Base-by-base conservation (phyloP, 2,797 vertebrate species). In the Stomatorhinus walkeri region DNA sequence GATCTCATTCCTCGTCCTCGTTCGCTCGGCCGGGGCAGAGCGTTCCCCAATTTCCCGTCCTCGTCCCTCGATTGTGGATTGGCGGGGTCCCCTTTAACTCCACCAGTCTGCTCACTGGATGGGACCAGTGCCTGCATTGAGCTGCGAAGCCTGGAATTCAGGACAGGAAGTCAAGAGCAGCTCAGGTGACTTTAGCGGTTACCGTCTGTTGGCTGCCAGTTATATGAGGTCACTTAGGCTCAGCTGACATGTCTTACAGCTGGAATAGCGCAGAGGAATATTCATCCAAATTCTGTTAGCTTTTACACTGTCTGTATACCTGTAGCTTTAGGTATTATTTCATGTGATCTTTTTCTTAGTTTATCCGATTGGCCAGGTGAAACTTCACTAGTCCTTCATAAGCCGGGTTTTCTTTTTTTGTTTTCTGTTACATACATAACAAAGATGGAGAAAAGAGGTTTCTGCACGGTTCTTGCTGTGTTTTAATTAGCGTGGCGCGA, bases 401-500 rank as follows among this genome's bases (percentile, higher is more conserved):
- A 28, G 5, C 46, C 32, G 24, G 12, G 10, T 36, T 85, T 16
- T 54, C 28, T 19, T 54, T 24, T 85, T 54, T 51, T 54, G 84
- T 54, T 16, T 28, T 85, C 49, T 6, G 49, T n/a, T n/a, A n/a
- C n/a, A n/a, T n/a, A n/a, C n/a, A n/a, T n/a, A n/a, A n/a, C n/a
- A n/a, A n/a, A n/a, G n/a, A n/a, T n/a, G n/a, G n/a, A n/a, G n/a
- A n/a, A n/a, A n/a, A n/a, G n/a, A n/a, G n/a, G n/a, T n/a, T n/a
- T n/a, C n/a, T n/a, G n/a, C n/a, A n/a, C n/a, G n/a, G n/a, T n/a
- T n/a, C n/a, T n/a, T n/a, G n/a, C n/a, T n/a, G n/a, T n/a, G n/a
- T 93, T 93, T 92, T 90, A 3, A 91, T 40, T 40, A 85, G 92
- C 91, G 91, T 61, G 91, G 92, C 1, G 19, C 89, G 91, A 92